Evolutionary conservation across 1,140 invertebrate genomes (phyloP), one percentile per base, ranked within the genome.

Genomic region (Proctacanthus coquilletti): DNA sequence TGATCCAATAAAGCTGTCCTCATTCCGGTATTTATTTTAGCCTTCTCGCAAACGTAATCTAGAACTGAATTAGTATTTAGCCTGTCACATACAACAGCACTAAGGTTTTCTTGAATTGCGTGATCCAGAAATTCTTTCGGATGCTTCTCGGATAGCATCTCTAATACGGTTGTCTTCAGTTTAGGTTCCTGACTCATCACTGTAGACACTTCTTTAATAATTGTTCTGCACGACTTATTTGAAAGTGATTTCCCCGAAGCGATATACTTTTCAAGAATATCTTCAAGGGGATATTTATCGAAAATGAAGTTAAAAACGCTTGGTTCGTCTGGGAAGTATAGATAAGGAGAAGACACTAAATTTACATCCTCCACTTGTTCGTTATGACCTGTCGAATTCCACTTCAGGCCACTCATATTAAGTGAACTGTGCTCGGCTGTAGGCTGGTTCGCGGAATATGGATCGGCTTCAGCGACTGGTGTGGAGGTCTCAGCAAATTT

Each of bases 101-200:
- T 53, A 4, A 56, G 45, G 34, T 60, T 60, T 42, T 60, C 56
- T 29, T 53, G 49, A 11, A 60, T 50, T 0, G 56, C 56, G 44
- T 59, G 52, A 39, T 60, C 56, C 14, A 60, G 40, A 21, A 60
- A 60, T 23, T 59, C 56, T 38, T 56, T 56, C 3, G 56, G 53
- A 35, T 59, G 52, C 42, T 59, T 53, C 41, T 60, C 56, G 8
- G 56, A 59, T n/a, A 60, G 45, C 8, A 48, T 56, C 39, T 60
- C 56, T 29, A 60, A 30, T 13, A 59, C 49, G 36, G 39, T 50
- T 1, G 49, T 49, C 38, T 52, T 55, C 1, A 55, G 40, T 33
- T 55, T 55, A 0, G 50, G 37, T 40, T 56, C 51, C 21, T 18
- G 23, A 4, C 21, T 38, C 56, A 60, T 60, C n/a, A 53, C 39